A percentile compares a stretch with the other conserved stretches of the same genome.
Evolutionary conservation across 1,140 invertebrate genomes (phyloP).

Genomic region (Nasonia giraulti): DNA sequence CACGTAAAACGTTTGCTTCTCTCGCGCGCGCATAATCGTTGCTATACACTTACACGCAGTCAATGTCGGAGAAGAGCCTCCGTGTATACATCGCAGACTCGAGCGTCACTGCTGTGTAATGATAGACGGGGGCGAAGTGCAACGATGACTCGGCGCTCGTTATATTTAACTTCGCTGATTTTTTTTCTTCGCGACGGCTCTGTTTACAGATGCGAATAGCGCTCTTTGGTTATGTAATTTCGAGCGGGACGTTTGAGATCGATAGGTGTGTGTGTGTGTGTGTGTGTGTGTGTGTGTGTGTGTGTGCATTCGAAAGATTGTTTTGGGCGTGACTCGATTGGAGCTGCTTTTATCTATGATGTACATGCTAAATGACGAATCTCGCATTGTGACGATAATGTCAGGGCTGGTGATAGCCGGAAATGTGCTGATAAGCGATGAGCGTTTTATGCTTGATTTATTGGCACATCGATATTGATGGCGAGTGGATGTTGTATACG

Average conservation of each 20-base stretch:
- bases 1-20: background rate
- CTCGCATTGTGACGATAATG: background rate
- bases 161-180: background rate
- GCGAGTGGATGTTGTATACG: no score
- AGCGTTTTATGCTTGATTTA: no score
- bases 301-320: background rate
- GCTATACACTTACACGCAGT: background rate
- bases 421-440: no score
- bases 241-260: background rate
- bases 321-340: no score
- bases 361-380: background rate
- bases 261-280: no score
- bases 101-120: background rate
- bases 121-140: background rate
- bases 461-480: no score
- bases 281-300: no score
- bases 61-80: background rate
- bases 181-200: background rate
- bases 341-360: background rate
- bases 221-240: background rate
- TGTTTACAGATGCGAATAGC: background rate
- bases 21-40: background rate
- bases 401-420: no score
- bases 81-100: background rate
- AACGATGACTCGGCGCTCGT: slow-evolving; percentile 6